Percentiles rank a stretch among this genome's conserved stretches.
phyloP scores from a whole-genome alignment of 2,113 vertebrate species.

The Canis aureus region DNA sequence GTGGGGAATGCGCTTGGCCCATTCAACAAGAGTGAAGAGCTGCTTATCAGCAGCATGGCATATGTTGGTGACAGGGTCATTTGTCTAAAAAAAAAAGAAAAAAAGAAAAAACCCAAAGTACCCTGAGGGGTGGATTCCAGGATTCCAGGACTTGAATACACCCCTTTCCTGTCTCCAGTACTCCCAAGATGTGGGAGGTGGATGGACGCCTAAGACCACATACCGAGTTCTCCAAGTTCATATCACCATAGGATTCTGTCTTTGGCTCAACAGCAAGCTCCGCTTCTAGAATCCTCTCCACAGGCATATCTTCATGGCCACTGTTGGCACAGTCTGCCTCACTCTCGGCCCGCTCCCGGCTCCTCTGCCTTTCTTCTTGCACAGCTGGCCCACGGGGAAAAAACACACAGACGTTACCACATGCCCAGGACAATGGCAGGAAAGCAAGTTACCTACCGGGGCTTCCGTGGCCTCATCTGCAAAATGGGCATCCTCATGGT shows the following conservation, averaged over 20 bases:
- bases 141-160: accelerated
- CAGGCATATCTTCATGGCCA: constrained; percentile 95
- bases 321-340: constrained; percentile 91
- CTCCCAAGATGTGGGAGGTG: not conserved
- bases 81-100: constrained; percentile 87
- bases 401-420: accelerated
- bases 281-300: constrained; percentile 97
- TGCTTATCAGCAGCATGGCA: constrained; percentile 98
- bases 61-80: constrained; percentile 98
- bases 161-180: not conserved
- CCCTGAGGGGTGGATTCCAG: not conserved
- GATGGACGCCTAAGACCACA: constrained; percentile 1
- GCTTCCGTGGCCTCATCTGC: not conserved
- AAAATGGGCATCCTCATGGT: not conserved
- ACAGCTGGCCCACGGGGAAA: constrained; percentile 89
- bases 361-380: constrained; percentile 97
- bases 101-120: not conserved
- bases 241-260: constrained; percentile 91
- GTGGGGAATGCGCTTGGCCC: constrained; percentile 97
- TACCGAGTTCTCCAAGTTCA: constrained; percentile 93
- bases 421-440: not conserved
- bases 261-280: constrained; percentile 97
- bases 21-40: constrained; percentile 97
- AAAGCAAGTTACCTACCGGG: not conserved
- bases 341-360: constrained; percentile 93